A percentile compares a stretch with the other conserved stretches of the same genome.
Evolutionary conservation across 2,113 vertebrate species (phyloP).

Genomic region (Brachypteracias leptosomus): DNA sequence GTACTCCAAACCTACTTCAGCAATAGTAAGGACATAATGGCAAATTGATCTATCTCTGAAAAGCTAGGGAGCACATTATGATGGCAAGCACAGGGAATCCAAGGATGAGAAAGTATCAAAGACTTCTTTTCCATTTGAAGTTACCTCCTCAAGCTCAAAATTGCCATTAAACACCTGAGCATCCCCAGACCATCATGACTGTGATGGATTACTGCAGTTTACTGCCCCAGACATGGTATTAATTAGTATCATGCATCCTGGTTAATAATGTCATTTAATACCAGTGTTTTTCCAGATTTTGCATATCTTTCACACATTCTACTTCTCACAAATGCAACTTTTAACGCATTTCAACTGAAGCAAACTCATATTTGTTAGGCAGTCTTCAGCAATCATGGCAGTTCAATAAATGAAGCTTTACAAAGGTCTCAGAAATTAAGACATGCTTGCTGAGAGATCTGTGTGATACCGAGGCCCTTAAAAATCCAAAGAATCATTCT

Average conservation of each 20-base stretch:
- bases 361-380: neutral
- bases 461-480: neutral
- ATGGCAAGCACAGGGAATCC: neutral
- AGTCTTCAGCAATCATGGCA: neutral
- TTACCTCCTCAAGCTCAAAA: neutral
- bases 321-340: neutral
- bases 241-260: neutral
- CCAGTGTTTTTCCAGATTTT: neutral
- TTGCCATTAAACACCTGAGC: neutral
- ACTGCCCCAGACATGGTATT: neutral
- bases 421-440: neutral
- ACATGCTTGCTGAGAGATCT: constrained; percentile 19
- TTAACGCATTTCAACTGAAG: neutral
- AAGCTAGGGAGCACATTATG: neutral
- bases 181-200: neutral
- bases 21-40: neutral
- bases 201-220: neutral
- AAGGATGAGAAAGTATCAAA: neutral
- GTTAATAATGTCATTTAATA: neutral
- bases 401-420: neutral
- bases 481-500: neutral
- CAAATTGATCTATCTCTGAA: neutral
- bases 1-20: neutral
- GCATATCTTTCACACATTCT: neutral
- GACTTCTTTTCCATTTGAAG: neutral